Conservation (phyloP, 1,140 invertebrate species). For the Drosophila neocordata region DNA sequence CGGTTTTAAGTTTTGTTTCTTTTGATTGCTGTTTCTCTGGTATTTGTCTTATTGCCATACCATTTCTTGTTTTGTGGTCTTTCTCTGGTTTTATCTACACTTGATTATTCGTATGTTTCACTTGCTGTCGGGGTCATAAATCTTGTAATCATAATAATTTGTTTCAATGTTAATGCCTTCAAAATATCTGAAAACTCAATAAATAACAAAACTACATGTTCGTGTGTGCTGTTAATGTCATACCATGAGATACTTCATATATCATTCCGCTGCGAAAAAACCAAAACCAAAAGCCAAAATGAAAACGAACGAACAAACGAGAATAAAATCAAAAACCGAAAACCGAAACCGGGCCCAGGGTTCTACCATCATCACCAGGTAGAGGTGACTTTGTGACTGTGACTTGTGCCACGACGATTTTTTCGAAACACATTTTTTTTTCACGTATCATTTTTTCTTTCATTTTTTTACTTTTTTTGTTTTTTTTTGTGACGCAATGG, state of each 20-base stretch:
- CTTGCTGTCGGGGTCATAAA: conserved; percentile 68
- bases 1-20: too few relatives aligned
- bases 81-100: conserved; percentile 9
- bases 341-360: conserved; percentile 23
- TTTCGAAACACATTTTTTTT: conserved; percentile 11
- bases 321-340: conserved; percentile 38
- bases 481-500: conserved; percentile 69
- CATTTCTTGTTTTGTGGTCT: background rate
- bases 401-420: conserved; percentile 47
- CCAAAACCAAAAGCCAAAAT: conserved; percentile 6
- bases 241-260: conserved; percentile 83
- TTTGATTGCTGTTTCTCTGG: background rate
- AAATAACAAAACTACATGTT: conserved; percentile 82
- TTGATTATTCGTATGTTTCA: conserved; percentile 60
- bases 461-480: conserved; percentile 36
- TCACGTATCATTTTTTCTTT: conserved; percentile 19
- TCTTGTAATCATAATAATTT: conserved; percentile 83
- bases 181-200: conserved; percentile 82
- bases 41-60: conserved; percentile 4
- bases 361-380: conserved; percentile 52
- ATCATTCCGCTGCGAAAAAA: conserved; percentile 66
- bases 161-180: conserved; percentile 82
- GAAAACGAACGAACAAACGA: conserved; percentile 3
- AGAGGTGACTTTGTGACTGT: conserved; percentile 46
- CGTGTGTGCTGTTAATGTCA: conserved; percentile 82